Evolutionary conservation across 2,797 vertebrate species (phyloP), one percentile per base, ranked within the genome.

Genomic region (Clarias pachynema): DNA sequence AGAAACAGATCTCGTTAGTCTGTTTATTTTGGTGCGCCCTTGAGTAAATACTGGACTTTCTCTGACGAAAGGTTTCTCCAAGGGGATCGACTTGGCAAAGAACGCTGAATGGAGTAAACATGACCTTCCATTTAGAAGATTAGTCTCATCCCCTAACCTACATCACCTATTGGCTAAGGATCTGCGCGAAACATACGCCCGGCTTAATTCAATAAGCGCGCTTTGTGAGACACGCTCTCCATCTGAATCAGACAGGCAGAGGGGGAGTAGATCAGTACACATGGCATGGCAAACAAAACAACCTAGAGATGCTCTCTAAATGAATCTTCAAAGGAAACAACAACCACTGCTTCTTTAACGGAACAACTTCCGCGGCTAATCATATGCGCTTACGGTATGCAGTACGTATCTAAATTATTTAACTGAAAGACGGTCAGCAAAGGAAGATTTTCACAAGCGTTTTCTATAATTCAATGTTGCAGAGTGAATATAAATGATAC

Each of bases 81-180:
- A 37, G 68, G 84, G 84, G 65, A 66, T 74, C 24, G 82, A 44
- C 70, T 83, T n/a, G 75, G 84, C 63, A 81, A 87, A 70, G 56
- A 87, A 87, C 86, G 84, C 81, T 83, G 75, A 87, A 85, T 66
- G 63, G 85, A 87, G 84, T 74, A 83, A 89, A 89, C 78, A 85
- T 89, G 91, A 92, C 92, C 90, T 93, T 93, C 91, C 89, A 92
- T 89, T 91, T 89, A 88, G 90, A 84, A 90, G 89, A 93, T 94
- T 91, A 90, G 87, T 90, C 88, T 82, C 83, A 78, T 88, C 85
- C 84, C 77, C 56, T 78, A 88, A 90, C 89, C 66, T 87, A 84
- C 85, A 82, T 92, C 87, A 90, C 91, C 88, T 87, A 90, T 89
- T 91, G 90, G 90, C 84, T 85, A 83, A 73, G 90, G 91, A 93